A percentile compares a stretch with the other conserved stretches of the same genome.
Conservation (phyloP, 2,797 vertebrate species). For the Mormyrus hasselquistii region DNA sequence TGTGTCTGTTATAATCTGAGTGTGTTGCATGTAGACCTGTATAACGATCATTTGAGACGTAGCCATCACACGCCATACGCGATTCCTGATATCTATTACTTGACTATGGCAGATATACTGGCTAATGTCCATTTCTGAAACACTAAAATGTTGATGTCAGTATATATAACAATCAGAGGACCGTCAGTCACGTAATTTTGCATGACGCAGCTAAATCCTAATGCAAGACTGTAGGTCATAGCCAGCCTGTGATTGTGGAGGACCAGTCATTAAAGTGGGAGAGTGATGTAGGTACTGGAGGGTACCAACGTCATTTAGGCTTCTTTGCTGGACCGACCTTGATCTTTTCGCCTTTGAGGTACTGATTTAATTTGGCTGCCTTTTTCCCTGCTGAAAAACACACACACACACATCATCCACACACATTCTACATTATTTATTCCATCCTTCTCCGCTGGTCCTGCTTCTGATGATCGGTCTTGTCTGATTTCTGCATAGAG, state of each 20-base stretch:
- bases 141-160: not conserved
- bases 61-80: not conserved
- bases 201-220: not conserved
- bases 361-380: not conserved
- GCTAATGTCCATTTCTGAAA: not conserved
- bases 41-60: not conserved
- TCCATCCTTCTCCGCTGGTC: not conserved
- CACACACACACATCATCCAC: not conserved
- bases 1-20: not conserved
- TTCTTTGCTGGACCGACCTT: not conserved
- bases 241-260: not conserved
- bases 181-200: not conserved
- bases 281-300: not conserved
- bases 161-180: not conserved
- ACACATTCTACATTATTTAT: not conserved
- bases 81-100: not conserved
- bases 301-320: not conserved
- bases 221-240: not conserved
- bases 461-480: not conserved
- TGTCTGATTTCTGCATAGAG: not conserved
- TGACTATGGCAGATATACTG: not conserved
- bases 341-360: not conserved
- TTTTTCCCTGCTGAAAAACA: not conserved
- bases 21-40: not conserved
- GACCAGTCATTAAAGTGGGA: not conserved